These are phyloP conservation scores for Andrena trimmerana DNA, from an alignment of 2,888 invertebrate species.

Conservation along the genomic window DNA sequence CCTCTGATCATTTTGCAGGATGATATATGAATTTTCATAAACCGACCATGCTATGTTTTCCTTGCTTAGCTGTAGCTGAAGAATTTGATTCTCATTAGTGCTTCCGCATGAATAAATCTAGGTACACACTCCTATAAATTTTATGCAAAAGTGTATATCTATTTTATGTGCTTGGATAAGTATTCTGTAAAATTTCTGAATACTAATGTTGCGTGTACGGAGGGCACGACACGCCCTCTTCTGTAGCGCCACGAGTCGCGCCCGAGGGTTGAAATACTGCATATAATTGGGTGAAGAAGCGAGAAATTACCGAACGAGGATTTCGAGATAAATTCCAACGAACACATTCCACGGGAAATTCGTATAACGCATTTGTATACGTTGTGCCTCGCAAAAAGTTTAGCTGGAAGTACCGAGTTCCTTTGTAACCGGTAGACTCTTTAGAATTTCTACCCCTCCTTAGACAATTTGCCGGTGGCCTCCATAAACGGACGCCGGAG, in stretches of 20 bases:
- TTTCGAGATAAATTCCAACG: neutral
- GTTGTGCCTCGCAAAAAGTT: conserved; percentile 62
- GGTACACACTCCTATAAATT: no score
- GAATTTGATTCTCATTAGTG: no score
- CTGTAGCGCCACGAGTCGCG: no score
- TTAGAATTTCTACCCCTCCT: conserved; percentile 74
- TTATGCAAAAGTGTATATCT: no score
- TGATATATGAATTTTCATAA: no score
- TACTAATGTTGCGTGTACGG: neutral
- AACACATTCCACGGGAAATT: neutral
- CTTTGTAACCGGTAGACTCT: conserved; percentile 71
- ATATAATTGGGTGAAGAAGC: neutral
- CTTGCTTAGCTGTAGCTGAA: no score
- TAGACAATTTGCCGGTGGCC: conserved; percentile 73
- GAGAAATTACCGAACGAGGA: neutral
- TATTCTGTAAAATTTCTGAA: neutral
- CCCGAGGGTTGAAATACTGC: no score
- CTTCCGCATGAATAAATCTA: no score
- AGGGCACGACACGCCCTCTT: no score
- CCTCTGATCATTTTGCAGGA: no score
- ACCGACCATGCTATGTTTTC: no score
- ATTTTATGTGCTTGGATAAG: no score
- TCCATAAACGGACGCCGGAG: conserved; percentile 72
- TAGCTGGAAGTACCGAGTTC: conserved; percentile 58
- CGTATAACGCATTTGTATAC: conserved; percentile 11